Conservation (phyloP, 2,113 vertebrate genomes). For the Nannobrachium achirus region DNA sequence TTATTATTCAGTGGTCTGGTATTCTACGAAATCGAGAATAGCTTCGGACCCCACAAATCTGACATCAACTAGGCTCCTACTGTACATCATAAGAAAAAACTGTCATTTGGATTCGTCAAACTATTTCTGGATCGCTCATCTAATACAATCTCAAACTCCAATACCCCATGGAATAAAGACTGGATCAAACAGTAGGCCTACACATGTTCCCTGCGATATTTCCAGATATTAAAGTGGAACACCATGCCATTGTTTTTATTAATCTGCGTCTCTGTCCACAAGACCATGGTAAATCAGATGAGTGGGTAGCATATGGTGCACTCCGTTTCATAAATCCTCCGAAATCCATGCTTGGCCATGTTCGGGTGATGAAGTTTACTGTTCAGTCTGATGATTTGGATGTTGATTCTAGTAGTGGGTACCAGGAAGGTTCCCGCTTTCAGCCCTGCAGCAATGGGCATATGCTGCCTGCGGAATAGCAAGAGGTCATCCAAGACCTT, state of each 20-base stretch:
- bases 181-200: slow-evolving; percentile 39
- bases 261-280: slow-evolving; percentile 55
- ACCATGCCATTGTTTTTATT: slow-evolving; percentile 61
- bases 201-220: slow-evolving; percentile 64
- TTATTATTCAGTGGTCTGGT: no score
- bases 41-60: no score
- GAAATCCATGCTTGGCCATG: slow-evolving; percentile 52
- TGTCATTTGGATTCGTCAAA: slow-evolving; percentile 19
- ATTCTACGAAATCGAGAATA: no score
- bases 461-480: slow-evolving; percentile 55
- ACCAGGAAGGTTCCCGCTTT: slow-evolving; percentile 49
- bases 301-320: slow-evolving; percentile 69
- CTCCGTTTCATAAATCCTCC: slow-evolving; percentile 70
- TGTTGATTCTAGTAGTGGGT: slow-evolving; percentile 45
- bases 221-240: slow-evolving; percentile 47
- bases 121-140: slow-evolving; percentile 42
- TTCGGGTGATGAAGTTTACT: slow-evolving; percentile 61
- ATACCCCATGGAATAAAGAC: slow-evolving; percentile 34
- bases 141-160: slow-evolving; percentile 32
- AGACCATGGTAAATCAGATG: slow-evolving; percentile 12
- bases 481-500: slow-evolving; percentile 68
- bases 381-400: slow-evolving; percentile 73
- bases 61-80: no score
- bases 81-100: slow-evolving; percentile 20
- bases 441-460: slow-evolving; percentile 32